Conservation (phyloP, 2,888 invertebrate genomes). For the Carterocephalus palaemon region DNA sequence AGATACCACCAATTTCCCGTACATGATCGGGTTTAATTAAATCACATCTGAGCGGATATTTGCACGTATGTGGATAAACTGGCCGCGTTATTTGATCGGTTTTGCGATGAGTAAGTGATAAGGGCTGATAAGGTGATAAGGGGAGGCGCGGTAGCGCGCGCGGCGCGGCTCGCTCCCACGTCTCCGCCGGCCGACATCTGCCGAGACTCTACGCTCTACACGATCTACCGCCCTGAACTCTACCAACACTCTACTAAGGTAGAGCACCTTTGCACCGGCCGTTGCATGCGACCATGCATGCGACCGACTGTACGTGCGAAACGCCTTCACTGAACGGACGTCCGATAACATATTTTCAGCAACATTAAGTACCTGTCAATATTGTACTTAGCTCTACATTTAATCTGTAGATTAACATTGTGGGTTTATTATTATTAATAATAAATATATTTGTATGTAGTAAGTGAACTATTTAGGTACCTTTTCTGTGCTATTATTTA, state of each 20-base stretch:
- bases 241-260: neutral
- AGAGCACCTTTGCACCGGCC: neutral
- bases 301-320: too few relatives aligned
- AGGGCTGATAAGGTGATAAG: constrained; percentile 69
- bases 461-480: too few relatives aligned
- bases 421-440: too few relatives aligned
- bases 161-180: constrained; percentile 50
- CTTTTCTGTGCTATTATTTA: too few relatives aligned
- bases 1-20: constrained; percentile 41
- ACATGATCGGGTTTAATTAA: constrained; percentile 53
- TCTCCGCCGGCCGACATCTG: constrained; percentile 61
- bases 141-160: constrained; percentile 39
- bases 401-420: too few relatives aligned
- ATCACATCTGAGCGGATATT: constrained; percentile 47
- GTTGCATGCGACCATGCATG: neutral
- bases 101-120: constrained; percentile 72
- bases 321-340: too few relatives aligned
- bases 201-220: constrained; percentile 48
- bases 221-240: constrained; percentile 15
- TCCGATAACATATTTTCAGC: too few relatives aligned
- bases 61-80: constrained; percentile 55
- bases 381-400: too few relatives aligned
- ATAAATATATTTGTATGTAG: too few relatives aligned
- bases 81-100: constrained; percentile 50
- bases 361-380: too few relatives aligned